Base-by-base conservation (phyloP, 92 coral and sea anemone species). In the Paragorgia papillata region DNA sequence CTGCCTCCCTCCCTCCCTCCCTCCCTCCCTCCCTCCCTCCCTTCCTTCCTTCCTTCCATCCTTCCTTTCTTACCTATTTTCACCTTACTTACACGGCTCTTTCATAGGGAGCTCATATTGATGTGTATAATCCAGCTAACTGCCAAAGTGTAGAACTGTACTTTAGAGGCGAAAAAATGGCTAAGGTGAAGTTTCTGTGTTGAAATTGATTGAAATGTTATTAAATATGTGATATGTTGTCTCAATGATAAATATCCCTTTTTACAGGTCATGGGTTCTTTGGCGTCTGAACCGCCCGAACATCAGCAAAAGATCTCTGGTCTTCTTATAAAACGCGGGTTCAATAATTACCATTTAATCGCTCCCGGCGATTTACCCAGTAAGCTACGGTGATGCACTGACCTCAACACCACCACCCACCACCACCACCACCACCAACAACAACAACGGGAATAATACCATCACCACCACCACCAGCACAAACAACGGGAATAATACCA, bases 151-250 rank as follows among this genome's bases (percentile, higher is more conserved):
- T 93, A 17, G 97, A 93, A 69, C 89, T 93, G 29, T 93, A 93
- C 75, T 93, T 93, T 73, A 82, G 97, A 85, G 97, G 97, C 62
- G 97, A 93, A 63, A 93, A 93, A 84, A 93, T 93, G 97, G 97
- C 97, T 68, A 93, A 93, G 97, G 97, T 93, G 81, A 53, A 22
- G 1, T 33, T 22, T 17, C 33, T 54, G 1, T 62, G 32, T 7
- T 28, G 8, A 63, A 2, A 63, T n/a, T n/a, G n/a, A n/a, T n/a
- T n/a, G n/a, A n/a, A n/a, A n/a, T n/a, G n/a, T n/a, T n/a, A n/a
- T n/a, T n/a, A n/a, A n/a, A n/a, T n/a, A n/a, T n/a, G n/a, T n/a
- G n/a, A n/a, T n/a, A n/a, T n/a, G n/a, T n/a, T n/a, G n/a, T n/a
- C n/a, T n/a, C n/a, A n/a, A n/a, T n/a, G n/a, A n/a, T n/a, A n/a